A percentile compares a stretch with the other conserved stretches of the same genome.
phyloP scores from a whole-genome alignment of 2,113 vertebrate species.

The Notarius lentiginosus region DNA sequence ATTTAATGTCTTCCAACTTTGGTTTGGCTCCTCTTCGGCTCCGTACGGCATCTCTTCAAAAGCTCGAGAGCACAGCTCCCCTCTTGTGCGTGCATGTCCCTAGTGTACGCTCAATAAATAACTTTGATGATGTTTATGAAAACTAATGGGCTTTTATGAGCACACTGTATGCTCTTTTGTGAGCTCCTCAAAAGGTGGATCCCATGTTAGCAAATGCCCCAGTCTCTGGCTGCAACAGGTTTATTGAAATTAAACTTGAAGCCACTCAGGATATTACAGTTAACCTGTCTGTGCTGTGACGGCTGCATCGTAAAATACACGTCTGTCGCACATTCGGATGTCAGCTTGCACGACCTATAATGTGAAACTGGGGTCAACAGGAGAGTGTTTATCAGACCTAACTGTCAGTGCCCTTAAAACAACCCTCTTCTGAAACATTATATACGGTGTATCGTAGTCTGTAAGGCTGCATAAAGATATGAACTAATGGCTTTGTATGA shows the following conservation, averaged over 20 bases:
- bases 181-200: conserved; percentile 58
- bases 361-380: conserved; percentile 49
- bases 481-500: conserved; percentile 57
- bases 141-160: conserved; percentile 77
- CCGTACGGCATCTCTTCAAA: conserved; percentile 76
- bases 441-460: conserved; percentile 67
- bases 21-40: conserved; percentile 73
- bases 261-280: conserved; percentile 65
- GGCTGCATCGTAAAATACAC: conserved; percentile 60
- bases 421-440: conserved; percentile 57
- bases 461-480: conserved; percentile 60
- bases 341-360: conserved; percentile 54
- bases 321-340: conserved; percentile 54
- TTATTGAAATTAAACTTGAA: conserved; percentile 74
- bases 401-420: conserved; percentile 62
- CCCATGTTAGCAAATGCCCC: conserved; percentile 51
- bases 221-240: conserved; percentile 67
- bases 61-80: conserved; percentile 66
- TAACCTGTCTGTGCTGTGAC: conserved; percentile 65
- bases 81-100: conserved; percentile 75
- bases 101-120: conserved; percentile 85
- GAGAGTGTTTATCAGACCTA: conserved; percentile 67
- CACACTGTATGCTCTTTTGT: conserved; percentile 59
- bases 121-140: conserved; percentile 90
- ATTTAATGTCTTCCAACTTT: conserved; percentile 60